These are phyloP conservation scores for Amyelois transitella DNA, from an alignment of 1,140 invertebrate species.

Conservation along the genomic window DNA sequence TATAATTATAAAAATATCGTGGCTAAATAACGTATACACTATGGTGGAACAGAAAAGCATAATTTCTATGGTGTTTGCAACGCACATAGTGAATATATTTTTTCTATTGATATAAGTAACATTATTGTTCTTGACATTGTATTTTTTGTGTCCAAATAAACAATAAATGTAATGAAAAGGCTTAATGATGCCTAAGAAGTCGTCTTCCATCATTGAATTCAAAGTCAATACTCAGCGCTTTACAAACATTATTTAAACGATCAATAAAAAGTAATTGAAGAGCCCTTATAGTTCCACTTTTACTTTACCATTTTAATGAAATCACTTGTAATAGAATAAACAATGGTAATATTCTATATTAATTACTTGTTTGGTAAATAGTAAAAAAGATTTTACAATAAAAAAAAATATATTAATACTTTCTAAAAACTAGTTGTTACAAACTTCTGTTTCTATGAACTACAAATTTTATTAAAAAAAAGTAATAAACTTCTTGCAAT, in stretches of 20 bases:
- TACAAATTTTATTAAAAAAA: too few relatives aligned
- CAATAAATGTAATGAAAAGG: constrained; percentile 7
- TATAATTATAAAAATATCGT: constrained; percentile 4
- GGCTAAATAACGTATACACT: constrained; percentile 3
- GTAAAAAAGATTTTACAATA: too few relatives aligned
- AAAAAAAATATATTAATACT: too few relatives aligned
- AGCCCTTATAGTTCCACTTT: too few relatives aligned
- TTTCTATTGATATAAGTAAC: constrained; percentile 3
- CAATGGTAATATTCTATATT: too few relatives aligned
- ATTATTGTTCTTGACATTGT: constrained; percentile 5
- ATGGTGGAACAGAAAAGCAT: constrained; percentile 1
- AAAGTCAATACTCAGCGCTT: not conserved
- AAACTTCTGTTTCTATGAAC: too few relatives aligned
- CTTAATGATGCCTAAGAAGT: constrained; percentile 12
- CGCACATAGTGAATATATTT: constrained; percentile 2
- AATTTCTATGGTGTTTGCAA: not conserved
- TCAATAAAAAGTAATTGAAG: not conserved
- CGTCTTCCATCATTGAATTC: constrained; percentile 7
- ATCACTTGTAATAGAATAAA: too few relatives aligned
- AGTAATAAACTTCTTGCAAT: too few relatives aligned
- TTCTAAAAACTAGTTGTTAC: too few relatives aligned
- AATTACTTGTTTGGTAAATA: too few relatives aligned
- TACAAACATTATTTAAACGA: not conserved
- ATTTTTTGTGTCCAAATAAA: constrained; percentile 15
- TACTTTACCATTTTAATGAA: too few relatives aligned